Evolutionary conservation across 1,140 invertebrate species (phyloP).

Genomic region (Cydia pomonella): DNA sequence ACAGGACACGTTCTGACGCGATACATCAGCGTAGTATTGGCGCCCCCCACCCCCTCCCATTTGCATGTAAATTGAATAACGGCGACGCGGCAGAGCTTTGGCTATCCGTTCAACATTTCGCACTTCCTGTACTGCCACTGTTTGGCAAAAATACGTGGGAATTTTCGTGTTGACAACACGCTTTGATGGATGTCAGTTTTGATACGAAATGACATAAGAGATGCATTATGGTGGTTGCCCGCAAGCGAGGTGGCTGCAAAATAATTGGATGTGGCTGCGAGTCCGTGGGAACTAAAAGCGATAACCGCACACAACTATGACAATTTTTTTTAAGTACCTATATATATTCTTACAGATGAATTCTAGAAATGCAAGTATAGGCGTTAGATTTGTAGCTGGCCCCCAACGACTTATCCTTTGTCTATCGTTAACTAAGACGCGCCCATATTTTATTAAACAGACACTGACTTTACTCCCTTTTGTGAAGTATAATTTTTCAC

Average conservation of each 20-base stretch:
- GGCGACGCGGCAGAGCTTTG: slow-evolving; percentile 66
- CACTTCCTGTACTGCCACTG: slow-evolving; percentile 9
- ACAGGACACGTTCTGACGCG: slow-evolving; percentile 70
- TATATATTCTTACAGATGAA: too few species aligned
- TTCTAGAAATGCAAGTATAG: too few species aligned
- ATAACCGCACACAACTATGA: too few species aligned
- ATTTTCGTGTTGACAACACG: background rate
- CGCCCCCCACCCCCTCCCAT: slow-evolving; percentile 60
- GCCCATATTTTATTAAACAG: too few species aligned
- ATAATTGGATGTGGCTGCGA: too few species aligned
- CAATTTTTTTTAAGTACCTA: too few species aligned
- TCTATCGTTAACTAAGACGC: too few species aligned
- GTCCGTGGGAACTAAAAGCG: background rate
- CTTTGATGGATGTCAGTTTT: slow-evolving; percentile 1
- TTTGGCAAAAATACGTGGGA: slow-evolving; percentile 18
- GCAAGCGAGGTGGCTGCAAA: too few species aligned
- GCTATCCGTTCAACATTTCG: slow-evolving; percentile 37
- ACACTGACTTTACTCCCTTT: too few species aligned
- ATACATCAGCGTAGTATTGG: slow-evolving; percentile 76
- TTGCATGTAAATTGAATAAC: slow-evolving; percentile 82
- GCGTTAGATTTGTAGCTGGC: too few species aligned
- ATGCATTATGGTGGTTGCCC: background rate
- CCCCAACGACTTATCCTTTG: too few species aligned
- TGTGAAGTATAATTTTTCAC: too few species aligned
- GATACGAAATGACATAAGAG: background rate